Base-by-base conservation (phyloP, 2,113 vertebrate species). In the Salvator merianae region DNA sequence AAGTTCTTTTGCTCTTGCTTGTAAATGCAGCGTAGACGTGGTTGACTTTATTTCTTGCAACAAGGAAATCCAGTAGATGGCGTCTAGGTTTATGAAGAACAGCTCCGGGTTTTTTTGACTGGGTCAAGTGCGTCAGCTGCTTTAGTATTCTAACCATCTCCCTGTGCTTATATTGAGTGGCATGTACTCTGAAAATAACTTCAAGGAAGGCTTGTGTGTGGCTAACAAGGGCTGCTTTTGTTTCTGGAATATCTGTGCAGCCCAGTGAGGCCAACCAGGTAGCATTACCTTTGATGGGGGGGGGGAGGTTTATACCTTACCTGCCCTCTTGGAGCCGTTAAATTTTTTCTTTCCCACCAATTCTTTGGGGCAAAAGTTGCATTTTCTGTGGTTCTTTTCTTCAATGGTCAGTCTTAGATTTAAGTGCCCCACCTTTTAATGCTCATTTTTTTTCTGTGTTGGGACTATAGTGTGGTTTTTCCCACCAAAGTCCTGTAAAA, bases 61-160 rank as follows among this genome's bases (percentile, higher is more conserved):
- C 38, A 7, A 32, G 40, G 9, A 66, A 22, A 65, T 16, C 83
- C 83, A 73, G 83, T 30, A 85, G 77, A 50, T 85, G 83, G 83
- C 77, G 59, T 77, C 32, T 65, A 47, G 59, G 53, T 16, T 79
- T 62, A 73, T 70, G 30, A 24, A 36, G 83, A 73, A 22, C 8
- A 3, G 22, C 7, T 34, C 38, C 55, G 43, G 53, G 50, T 22
- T 72, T 79, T 63, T 73, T 36, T 28, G 62, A 20, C 75, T 36
- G 20, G n/a, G n/a, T 38, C 81, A 47, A 62, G 66, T 32, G 32
- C 18, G 28, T 68, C 63, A 8, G 53, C 38, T 47, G 26, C 34
- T 70, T 43, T 68, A 63, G 30, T 36, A 2, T 40, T 59, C 65
- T 40, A 59, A 70, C 71, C 36, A 14, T 30, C 50, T 43, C 40